phyloP scores from a whole-genome alignment of 2,888 invertebrate genomes.

The Cistogaster globosa region DNA sequence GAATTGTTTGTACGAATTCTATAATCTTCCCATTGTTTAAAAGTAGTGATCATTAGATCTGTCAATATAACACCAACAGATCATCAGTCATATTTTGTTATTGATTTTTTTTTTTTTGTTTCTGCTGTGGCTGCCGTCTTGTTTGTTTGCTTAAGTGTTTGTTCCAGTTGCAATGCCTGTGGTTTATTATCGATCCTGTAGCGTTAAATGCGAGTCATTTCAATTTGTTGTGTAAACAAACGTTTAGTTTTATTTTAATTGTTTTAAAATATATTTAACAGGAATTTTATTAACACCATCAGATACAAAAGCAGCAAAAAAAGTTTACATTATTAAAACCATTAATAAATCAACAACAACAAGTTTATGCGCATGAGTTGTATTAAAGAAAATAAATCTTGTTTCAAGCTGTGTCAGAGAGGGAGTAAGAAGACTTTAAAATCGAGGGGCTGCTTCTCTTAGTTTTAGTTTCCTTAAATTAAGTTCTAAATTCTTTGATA shows the following conservation, averaged over 20 bases:
- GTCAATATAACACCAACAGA: conserved; percentile 65
- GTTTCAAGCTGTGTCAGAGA: conserved; percentile 73
- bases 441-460: conserved; percentile 30
- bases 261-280: conserved; percentile 55
- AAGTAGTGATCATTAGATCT: conserved; percentile 70
- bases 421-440: conserved; percentile 50
- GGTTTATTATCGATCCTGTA: conserved; percentile 56
- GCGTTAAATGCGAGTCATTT: conserved; percentile 53
- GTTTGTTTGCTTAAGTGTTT: conserved; percentile 33
- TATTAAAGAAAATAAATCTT: conserved; percentile 79
- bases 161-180: conserved; percentile 44
- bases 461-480: conserved; percentile 25
- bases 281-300: conserved; percentile 70
- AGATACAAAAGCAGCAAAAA: conserved; percentile 30
- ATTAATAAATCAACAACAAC: conserved; percentile 79
- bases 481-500: conserved; percentile 17
- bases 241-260: conserved; percentile 57
- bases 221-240: conserved; percentile 56
- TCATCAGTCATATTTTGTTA: conserved; percentile 67
- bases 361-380: conserved; percentile 78
- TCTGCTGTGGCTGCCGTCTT: conserved; percentile 27
- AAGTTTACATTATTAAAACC: conserved; percentile 76
- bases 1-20: conserved; percentile 1
- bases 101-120: conserved; percentile 19
- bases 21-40: conserved; percentile 59